phyloP scores from a whole-genome alignment of 2,797 vertebrate species.

The Microctenopoma stevenorrisi region DNA sequence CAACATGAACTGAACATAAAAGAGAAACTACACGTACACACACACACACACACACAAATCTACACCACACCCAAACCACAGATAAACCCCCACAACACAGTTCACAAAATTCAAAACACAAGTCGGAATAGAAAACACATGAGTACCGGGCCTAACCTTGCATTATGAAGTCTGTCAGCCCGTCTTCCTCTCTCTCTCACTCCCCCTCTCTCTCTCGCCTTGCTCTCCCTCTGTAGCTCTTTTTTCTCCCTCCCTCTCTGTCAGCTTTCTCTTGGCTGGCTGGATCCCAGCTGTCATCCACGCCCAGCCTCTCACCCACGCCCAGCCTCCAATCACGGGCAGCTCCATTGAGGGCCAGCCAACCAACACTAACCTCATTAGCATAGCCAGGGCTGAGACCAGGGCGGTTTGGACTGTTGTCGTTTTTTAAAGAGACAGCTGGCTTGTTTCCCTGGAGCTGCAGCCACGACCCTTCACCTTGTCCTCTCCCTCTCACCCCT shows the following conservation, averaged over 20 bases:
- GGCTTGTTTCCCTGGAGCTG: slow-evolving; percentile 74
- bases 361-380: slow-evolving; percentile 85
- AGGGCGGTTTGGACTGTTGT: slow-evolving; percentile 79
- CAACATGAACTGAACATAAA: slow-evolving; percentile 62
- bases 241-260: slow-evolving; percentile 69
- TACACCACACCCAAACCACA: slow-evolving; percentile 74
- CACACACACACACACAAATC: slow-evolving; percentile 45
- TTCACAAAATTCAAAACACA: slow-evolving; percentile 64
- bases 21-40: slow-evolving; percentile 63
- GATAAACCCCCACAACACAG: slow-evolving; percentile 54
- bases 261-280: slow-evolving; percentile 85
- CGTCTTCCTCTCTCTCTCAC: slow-evolving; percentile 80
- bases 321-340: slow-evolving; percentile 76
- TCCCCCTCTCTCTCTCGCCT: slow-evolving; percentile 72
- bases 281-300: slow-evolving; percentile 87
- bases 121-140: slow-evolving; percentile 74
- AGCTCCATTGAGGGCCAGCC: slow-evolving; percentile 70
- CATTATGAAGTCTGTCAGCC: slow-evolving; percentile 86
- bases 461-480: slow-evolving; percentile 80
- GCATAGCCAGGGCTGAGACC: slow-evolving; percentile 75
- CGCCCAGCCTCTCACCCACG: slow-evolving; percentile 81
- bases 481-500: slow-evolving; percentile 72
- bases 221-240: slow-evolving; percentile 75
- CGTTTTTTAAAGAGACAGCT: slow-evolving; percentile 88
- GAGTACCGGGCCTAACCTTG: slow-evolving; percentile 84